Conservation (phyloP, 2,888 invertebrate genomes). For the Ichneumoninae sp. region DNA sequence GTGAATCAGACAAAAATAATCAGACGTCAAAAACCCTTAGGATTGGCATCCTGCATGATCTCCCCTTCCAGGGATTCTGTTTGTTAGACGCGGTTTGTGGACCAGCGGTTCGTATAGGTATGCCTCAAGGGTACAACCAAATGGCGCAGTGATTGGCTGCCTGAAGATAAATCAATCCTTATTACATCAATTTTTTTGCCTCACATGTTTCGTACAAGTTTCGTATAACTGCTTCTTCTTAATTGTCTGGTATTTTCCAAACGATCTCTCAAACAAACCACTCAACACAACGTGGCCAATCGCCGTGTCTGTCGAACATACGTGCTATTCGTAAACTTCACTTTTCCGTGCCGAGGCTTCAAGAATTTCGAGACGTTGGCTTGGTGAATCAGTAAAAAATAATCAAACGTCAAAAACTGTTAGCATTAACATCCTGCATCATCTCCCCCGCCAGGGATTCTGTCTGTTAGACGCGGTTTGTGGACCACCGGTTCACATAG, state of each 20-base stretch:
- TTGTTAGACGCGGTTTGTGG: conserved; percentile 6
- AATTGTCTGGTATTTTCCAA: no score
- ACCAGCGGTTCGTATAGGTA: neutral
- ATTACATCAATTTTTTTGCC: neutral
- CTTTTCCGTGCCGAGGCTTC: neutral
- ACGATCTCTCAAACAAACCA: no score
- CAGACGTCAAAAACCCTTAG: conserved; percentile 42
- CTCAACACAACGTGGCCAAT: neutral
- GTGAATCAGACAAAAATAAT: conserved; percentile 56
- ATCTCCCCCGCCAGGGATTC: neutral
- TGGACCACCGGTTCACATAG: neutral
- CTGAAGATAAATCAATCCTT: neutral
- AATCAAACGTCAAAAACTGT: conserved; percentile 50
- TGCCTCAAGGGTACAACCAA: neutral
- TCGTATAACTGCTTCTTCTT: neutral
- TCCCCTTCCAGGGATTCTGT: neutral
- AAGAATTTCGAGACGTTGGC: neutral
- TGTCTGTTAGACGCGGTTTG: conserved; percentile 4
- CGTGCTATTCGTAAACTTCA: neutral
- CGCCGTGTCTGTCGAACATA: neutral
- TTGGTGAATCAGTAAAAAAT: conserved; percentile 46
- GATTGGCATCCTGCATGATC: neutral
- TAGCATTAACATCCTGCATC: neutral
- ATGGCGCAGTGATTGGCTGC: no score
- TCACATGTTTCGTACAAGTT: neutral